phyloP scores from a whole-genome alignment of 2,888 invertebrate genomes.

The Trachelus troglodyta region DNA sequence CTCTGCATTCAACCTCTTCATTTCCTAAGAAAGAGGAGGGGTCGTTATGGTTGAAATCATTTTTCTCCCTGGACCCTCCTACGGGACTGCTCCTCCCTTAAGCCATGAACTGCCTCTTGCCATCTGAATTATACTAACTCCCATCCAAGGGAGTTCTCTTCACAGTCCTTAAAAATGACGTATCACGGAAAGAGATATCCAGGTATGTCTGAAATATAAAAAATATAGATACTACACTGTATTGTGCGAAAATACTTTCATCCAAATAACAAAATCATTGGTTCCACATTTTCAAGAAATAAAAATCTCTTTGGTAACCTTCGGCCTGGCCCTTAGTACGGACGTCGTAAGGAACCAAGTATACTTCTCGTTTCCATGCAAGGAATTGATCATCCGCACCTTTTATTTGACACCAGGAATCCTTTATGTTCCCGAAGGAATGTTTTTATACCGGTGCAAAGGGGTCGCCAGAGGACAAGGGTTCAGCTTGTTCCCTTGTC shows the following conservation, averaged over 20 bases:
- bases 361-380: slow-evolving; percentile 7
- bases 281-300: not conserved
- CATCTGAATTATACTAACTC: not conserved
- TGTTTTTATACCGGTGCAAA: slow-evolving; percentile 16
- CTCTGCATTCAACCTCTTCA: slow-evolving; percentile 6
- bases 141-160: not conserved
- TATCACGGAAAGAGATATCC: not conserved
- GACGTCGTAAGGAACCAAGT: not conserved
- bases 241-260: not conserved
- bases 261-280: not conserved
- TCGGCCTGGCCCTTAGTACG: not conserved
- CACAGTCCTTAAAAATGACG: not conserved
- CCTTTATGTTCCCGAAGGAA: slow-evolving; percentile 21
- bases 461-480: slow-evolving; percentile 6
- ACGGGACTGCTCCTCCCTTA: not conserved
- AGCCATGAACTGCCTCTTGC: not conserved
- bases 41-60: slow-evolving; percentile 1
- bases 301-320: not conserved
- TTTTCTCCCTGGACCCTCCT: not conserved
- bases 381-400: slow-evolving; percentile 25
- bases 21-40: not conserved
- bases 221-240: not conserved
- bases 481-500: slow-evolving; percentile 5
- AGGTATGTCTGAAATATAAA: not conserved
- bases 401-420: slow-evolving; percentile 26